Evolutionary conservation across 92 coral and sea anemone species (phyloP), one percentile per base, ranked within the genome.

Genomic region (Palythoa grandiflora): DNA sequence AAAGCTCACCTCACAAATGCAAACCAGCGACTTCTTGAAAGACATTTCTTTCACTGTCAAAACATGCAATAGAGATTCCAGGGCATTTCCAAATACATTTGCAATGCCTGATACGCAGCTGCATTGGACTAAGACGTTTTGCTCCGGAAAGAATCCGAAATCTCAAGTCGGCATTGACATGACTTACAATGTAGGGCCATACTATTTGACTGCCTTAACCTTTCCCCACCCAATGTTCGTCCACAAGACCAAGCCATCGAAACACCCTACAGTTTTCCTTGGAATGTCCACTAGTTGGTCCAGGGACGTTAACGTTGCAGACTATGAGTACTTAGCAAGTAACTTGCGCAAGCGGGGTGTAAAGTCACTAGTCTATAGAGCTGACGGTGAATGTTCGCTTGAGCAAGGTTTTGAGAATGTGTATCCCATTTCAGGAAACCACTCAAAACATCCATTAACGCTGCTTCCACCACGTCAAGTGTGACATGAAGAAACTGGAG

Each of bases 211-310:
- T 20, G 71, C 81, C 44, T 75, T 86, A 35, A 90, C 92, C 71
- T 77, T 90, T 72, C 78, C 90, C n/a, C 89, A 90, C 47, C 92
- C 92, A 11, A 90, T 90, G 92, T 90, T 90, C 60, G 92, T 86
- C 38, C 57, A 61, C 63, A 86, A 87, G 53, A 28, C 12, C 38
- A 90, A 90, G 40, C 40, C 71, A 78, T n/a, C 47, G 81, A 90
- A 90, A 71, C 87, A 90, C 83, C 90, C 87, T 6, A 86, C 89
- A 39, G 60, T 79, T 39, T 83, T 90, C 74, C 79, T 78, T 68
- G 92, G 86, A 78, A 86, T 90, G 80, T 60, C 84, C 76, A 90
- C 93, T 55, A 86, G 90, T 38, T 61, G 70, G 13, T 65, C 87
- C 7, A 86, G 86, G 59, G 93, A 87, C 38, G 76, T 55, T 47